Percentiles rank a stretch among this genome's conserved stretches.
phyloP scores from a whole-genome alignment of 2,113 vertebrate genomes.

The Silurus glanis region DNA sequence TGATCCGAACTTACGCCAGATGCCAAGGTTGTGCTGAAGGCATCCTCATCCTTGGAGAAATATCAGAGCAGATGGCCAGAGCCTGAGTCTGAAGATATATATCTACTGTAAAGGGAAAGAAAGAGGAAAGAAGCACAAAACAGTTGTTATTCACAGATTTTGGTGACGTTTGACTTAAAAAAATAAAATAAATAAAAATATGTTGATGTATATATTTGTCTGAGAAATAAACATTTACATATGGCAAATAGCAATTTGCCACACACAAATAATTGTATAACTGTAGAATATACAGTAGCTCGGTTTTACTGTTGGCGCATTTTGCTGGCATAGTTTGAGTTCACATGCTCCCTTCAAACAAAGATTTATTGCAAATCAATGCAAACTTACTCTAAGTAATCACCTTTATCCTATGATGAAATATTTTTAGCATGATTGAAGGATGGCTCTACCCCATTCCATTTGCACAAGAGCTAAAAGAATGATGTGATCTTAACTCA shows the following conservation, averaged over 20 bases:
- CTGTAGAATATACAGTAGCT: too few species aligned
- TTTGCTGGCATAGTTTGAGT: neutral
- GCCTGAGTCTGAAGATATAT: constrained; percentile 40
- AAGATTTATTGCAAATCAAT: neutral
- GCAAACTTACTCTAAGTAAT: neutral
- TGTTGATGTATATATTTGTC: neutral
- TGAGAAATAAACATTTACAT: neutral
- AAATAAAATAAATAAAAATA: neutral
- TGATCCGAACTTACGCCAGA: constrained; percentile 51
- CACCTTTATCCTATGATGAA: neutral
- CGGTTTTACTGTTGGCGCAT: neutral
- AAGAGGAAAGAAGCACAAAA: neutral
- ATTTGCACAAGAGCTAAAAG: neutral
- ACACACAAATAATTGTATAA: neutral
- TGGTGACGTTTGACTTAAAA: neutral
- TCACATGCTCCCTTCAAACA: neutral
- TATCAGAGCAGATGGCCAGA: constrained; percentile 49
- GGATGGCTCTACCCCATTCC: neutral
- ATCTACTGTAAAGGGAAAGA: constrained; percentile 25
- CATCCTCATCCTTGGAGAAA: constrained; percentile 47
- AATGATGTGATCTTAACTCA: neutral
- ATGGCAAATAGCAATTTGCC: neutral
- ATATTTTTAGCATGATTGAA: neutral
- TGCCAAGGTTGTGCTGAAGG: constrained; percentile 49
- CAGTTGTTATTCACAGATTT: neutral